Evolutionary conservation across 2,888 invertebrate species (phyloP).

Genomic region (Pyrocoelia pectoralis): DNA sequence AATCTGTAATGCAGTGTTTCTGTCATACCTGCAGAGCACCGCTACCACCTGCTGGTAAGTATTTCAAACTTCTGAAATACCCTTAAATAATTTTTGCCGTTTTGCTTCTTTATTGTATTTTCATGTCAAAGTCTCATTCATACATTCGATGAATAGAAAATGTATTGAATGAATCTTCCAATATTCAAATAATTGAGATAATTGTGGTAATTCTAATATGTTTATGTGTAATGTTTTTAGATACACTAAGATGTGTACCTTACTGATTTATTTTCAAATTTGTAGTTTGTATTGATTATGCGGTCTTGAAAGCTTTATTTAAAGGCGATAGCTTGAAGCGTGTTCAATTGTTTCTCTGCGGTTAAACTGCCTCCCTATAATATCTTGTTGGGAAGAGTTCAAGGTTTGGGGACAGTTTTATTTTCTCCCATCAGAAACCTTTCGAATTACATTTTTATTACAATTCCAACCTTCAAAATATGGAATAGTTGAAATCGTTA

Average conservation of each 20-base stretch:
- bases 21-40: conserved; percentile 92
- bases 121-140: neutral
- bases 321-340: neutral
- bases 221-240: too few relatives aligned
- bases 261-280: conserved; percentile 8
- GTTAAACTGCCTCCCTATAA: too few relatives aligned
- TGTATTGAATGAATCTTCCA: neutral
- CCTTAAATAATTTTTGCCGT: neutral
- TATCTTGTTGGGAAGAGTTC: too few relatives aligned
- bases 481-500: neutral
- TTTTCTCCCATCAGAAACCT: too few relatives aligned
- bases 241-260: too few relatives aligned
- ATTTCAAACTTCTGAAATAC: conserved; percentile 1
- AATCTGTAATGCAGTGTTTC: conserved; percentile 93
- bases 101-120: neutral
- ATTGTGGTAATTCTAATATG: too few relatives aligned
- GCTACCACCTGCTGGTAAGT: conserved; percentile 79
- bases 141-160: neutral
- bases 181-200: too few relatives aligned
- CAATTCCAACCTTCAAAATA: neutral
- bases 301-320: conserved; percentile 4
- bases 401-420: too few relatives aligned
- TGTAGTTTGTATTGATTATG: conserved; percentile 8
- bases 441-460: too few relatives aligned
- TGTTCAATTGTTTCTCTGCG: too few relatives aligned